Base-by-base conservation (phyloP, 2,888 invertebrate genomes). In the Fabriciana adippe region DNA sequence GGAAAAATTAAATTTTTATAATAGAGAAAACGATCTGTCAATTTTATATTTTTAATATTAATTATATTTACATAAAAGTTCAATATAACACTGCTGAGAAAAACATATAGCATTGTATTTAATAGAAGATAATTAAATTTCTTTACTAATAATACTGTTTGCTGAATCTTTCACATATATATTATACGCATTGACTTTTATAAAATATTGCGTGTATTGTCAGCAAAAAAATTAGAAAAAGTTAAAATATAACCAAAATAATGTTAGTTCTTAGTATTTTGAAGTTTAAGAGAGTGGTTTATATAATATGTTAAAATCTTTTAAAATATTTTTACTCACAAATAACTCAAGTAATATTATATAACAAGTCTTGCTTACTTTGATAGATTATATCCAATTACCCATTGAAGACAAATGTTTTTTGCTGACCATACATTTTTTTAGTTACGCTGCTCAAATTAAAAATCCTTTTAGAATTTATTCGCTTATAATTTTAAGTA, bases 401-500 rank as follows among this genome's bases (percentile, higher is more conserved):
- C 35, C 8, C 35, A 41, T 41, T 41, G 11, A 11, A 41, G 11
- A 51, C 15, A 51, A 15, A 41, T 16, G n/a, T 48, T 47, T 53
- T 59, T 65, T 65, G 65, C 54, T 65, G 65, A 65, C 59, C 26
- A 54, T 60, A 66, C 47, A 18, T 26, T 26, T 51, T 45, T 50
- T 65, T 65, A 48, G 16, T 48, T 64, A 50, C 21, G 54, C 47
- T 47, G 66, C 66, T 66, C 66, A 66, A 60, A 35, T 65, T 16
- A 60, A 35, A 57, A n/a, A 18, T 51, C 56, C 54, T 59, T 66
- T 45, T 47, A 48, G 47, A 26, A 41, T 65, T 53, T 53, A 57
- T 65, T 66, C 18, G 66, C 66, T 66, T 60, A 35, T 55, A 48
- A 47, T n/a, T 60, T 61, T 61, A 66, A 61, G 66, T 54, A 48